phyloP scores from a whole-genome alignment of 2,113 vertebrate genomes.

The Leucoraja erinaceus region DNA sequence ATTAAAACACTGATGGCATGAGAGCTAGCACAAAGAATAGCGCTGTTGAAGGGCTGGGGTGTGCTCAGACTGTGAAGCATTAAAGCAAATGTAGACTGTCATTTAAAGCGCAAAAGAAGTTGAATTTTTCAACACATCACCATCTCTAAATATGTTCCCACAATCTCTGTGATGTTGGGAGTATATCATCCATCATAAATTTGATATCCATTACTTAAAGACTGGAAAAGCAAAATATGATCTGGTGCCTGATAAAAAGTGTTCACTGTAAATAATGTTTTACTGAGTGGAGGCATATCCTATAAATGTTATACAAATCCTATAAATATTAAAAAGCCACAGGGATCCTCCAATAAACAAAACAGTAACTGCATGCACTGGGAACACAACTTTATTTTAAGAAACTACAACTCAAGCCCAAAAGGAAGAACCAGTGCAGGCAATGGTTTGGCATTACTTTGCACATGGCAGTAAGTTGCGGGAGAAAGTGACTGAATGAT shows the following conservation, averaged over 20 bases:
- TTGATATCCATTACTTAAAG: neutral
- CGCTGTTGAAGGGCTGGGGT: neutral
- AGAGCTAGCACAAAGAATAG: neutral
- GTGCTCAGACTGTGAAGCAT: neutral
- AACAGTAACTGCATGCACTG: neutral
- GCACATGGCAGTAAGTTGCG: neutral
- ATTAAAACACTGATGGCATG: neutral
- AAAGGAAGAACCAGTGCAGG: neutral
- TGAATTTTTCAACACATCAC: neutral
- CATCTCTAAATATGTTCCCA: neutral
- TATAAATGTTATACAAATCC: neutral
- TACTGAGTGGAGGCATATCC: neutral
- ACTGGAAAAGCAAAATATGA: neutral
- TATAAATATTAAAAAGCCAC: neutral
- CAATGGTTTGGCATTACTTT: neutral
- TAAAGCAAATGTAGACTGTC: neutral
- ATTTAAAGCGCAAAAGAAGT: neutral
- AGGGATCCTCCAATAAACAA: neutral
- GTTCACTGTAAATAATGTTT: neutral
- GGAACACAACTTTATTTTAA: neutral
- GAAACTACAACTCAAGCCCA: neutral
- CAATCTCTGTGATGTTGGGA: neutral
- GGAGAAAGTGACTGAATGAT: slow-evolving; percentile 8
- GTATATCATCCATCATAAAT: neutral
- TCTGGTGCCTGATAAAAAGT: neutral